These are phyloP conservation scores for Apeltes quadracus DNA, from an alignment of 2,113 vertebrate genomes.

Conservation along the genomic window DNA sequence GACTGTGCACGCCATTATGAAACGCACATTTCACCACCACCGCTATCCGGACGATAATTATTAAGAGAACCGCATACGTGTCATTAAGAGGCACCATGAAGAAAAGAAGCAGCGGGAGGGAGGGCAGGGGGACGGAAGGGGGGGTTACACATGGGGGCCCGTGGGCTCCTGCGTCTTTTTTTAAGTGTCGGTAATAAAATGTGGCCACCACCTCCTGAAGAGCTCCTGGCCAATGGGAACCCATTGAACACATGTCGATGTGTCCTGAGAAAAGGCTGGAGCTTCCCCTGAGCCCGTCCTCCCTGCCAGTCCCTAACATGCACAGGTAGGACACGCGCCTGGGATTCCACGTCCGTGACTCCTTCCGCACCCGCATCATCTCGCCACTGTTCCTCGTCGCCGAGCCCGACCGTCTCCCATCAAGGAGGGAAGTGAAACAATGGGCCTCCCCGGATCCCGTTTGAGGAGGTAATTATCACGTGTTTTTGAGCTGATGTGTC, in stretches of 20 bases:
- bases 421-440: slow-evolving; percentile 54
- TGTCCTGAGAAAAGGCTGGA: slow-evolving; percentile 66
- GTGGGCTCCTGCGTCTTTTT: slow-evolving; percentile 61
- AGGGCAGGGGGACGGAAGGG: background rate
- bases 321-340: slow-evolving; percentile 70
- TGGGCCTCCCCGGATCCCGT: slow-evolving; percentile 57
- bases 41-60: slow-evolving; percentile 62
- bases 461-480: slow-evolving; percentile 64
- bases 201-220: slow-evolving; percentile 69
- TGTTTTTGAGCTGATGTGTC: background rate
- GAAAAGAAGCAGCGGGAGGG: background rate
- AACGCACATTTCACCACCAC: slow-evolving; percentile 68
- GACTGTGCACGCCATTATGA: slow-evolving; percentile 48
- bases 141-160: slow-evolving; percentile 43
- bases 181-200: slow-evolving; percentile 80
- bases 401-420: slow-evolving; percentile 27
- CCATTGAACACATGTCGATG: slow-evolving; percentile 56
- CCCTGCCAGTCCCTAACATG: slow-evolving; percentile 72
- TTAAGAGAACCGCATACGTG: slow-evolving; percentile 71
- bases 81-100: slow-evolving; percentile 73
- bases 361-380: slow-evolving; percentile 51
- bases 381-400: slow-evolving; percentile 17
- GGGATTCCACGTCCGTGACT: slow-evolving; percentile 42
- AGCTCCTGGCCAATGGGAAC: slow-evolving; percentile 74
- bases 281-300: slow-evolving; percentile 47